A percentile compares a stretch with the other conserved stretches of the same genome.
These are phyloP conservation scores for Vireo griseus DNA, from an alignment of 2,797 vertebrate species.

Conservation along the genomic window DNA sequence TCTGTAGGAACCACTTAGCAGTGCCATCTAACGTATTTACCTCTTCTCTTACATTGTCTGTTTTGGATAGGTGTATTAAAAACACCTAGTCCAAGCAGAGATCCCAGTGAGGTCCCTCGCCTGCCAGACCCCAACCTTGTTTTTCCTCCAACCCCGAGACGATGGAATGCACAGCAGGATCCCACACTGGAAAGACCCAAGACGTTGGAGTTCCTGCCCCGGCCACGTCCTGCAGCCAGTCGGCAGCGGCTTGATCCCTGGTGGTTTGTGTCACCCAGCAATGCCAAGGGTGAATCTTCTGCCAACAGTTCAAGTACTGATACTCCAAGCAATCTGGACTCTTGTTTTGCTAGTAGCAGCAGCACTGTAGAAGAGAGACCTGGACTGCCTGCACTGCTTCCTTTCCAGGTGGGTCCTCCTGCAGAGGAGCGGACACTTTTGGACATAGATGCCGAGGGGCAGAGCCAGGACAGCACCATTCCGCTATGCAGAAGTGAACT, in stretches of 20 bases:
- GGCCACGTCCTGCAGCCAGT: conserved; percentile 89
- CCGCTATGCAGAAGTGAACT: conserved; percentile 88
- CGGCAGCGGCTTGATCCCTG: conserved; percentile 85
- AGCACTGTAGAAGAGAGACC: conserved; percentile 84
- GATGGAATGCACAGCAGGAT: conserved; percentile 84
- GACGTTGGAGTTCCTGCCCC: conserved; percentile 91
- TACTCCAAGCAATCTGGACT: conserved; percentile 91
- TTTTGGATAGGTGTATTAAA: conserved; percentile 74
- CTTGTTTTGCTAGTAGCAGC: conserved; percentile 82
- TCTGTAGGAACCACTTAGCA: conserved; percentile 1
- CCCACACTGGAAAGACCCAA: conserved; percentile 90
- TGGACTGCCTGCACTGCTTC: conserved; percentile 77
- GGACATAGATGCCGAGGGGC: conserved; percentile 90
- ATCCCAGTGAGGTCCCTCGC: conserved; percentile 85
- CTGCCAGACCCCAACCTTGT: conserved; percentile 92
- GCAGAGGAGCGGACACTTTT: conserved; percentile 80
- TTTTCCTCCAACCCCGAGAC: conserved; percentile 91
- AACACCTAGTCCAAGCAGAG: conserved; percentile 82
- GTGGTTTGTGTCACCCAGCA: conserved; percentile 83
- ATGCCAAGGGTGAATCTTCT: conserved; percentile 83
- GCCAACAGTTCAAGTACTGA: conserved; percentile 93
- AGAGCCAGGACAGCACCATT: conserved; percentile 88
- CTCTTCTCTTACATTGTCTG: conserved; percentile 33
- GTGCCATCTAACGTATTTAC: conserved; percentile 45
- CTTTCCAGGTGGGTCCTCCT: conserved; percentile 75